Percentiles rank a stretch among this genome's conserved stretches.
Evolutionary conservation across 2,888 invertebrate species (phyloP).

Genomic region (Oligia strigilis): DNA sequence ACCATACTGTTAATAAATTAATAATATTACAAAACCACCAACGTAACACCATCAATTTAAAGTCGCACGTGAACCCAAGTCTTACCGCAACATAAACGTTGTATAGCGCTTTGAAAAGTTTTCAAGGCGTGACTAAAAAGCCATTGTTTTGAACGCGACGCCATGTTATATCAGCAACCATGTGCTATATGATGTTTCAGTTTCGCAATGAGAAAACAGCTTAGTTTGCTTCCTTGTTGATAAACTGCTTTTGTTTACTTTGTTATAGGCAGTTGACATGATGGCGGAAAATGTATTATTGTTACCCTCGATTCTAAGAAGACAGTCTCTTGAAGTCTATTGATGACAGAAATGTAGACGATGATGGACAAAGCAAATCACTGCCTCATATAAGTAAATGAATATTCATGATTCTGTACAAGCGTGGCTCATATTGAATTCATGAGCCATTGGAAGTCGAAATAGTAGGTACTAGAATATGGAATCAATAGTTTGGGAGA

Average conservation of each 20-base stretch:
- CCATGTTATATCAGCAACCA: constrained; percentile 65
- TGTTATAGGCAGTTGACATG: constrained; percentile 41
- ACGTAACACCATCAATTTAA: constrained; percentile 42
- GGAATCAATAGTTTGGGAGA: constrained; percentile 37
- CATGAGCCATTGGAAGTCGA: constrained; percentile 39
- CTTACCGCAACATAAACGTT: constrained; percentile 46
- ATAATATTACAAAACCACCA: constrained; percentile 37
- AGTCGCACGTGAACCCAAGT: constrained; percentile 46
- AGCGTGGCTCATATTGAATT: constrained; percentile 29
- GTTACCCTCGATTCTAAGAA: constrained; percentile 9
- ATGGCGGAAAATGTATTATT: constrained; percentile 27
- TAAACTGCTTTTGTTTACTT: constrained; percentile 60
- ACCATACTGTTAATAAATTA: constrained; percentile 22
- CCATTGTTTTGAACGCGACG: constrained; percentile 71
- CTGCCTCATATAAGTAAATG: constrained; percentile 8
- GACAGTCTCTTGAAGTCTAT: background rate
- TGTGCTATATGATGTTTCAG: constrained; percentile 65
- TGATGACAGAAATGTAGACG: constrained; percentile 16
- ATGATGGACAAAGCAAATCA: constrained; percentile 33
- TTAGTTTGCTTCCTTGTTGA: constrained; percentile 63
- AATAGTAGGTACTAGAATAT: constrained; percentile 24
- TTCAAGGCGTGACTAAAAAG: constrained; percentile 78
- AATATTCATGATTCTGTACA: constrained; percentile 45
- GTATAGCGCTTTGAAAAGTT: constrained; percentile 69
- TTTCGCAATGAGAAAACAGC: constrained; percentile 65